Evolutionary conservation across 2,888 invertebrate genomes (phyloP).

Genomic region (Pedicia rivosa): DNA sequence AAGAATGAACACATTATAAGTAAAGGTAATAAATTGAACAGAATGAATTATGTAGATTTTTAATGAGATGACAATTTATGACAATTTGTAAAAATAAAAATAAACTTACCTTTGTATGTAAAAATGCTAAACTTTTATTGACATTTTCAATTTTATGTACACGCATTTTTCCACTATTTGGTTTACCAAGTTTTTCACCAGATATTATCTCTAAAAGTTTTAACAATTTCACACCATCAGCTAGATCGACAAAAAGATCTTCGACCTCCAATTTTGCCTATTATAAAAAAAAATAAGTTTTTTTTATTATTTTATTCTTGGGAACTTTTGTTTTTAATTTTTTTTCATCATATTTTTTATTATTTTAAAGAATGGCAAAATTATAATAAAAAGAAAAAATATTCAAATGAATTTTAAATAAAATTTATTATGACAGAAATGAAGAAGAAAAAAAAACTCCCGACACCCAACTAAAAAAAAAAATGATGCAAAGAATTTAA

Average conservation of each 20-base stretch:
- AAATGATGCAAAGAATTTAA: no score
- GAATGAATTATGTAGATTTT: neutral
- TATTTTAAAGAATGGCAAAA: no score
- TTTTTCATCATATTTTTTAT: no score
- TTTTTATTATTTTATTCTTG: neutral
- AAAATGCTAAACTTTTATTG: slow-evolving; percentile 89
- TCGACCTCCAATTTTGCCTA: slow-evolving; percentile 97
- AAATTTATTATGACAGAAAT: no score
- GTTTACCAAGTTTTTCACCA: slow-evolving; percentile 91
- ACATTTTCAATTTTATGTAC: slow-evolving; percentile 99
- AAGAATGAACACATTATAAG: no score
- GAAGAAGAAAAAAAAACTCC: no score
- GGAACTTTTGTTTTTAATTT: no score
- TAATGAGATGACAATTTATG: neutral
- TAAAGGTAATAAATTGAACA: no score
- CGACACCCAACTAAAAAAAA: no score
- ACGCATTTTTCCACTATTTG: slow-evolving; percentile 90
- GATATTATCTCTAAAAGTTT: slow-evolving; percentile 96
- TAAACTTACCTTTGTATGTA: slow-evolving; percentile 70
- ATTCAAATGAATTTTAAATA: no score
- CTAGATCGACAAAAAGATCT: slow-evolving; percentile 90
- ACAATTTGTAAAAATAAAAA: slow-evolving; percentile 2
- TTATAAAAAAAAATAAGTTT: slow-evolving; percentile 12
- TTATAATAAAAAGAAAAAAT: no score
- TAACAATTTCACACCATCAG: slow-evolving; percentile 83